These are phyloP conservation scores for Ashinkailepas kermadecensis DNA, from an alignment of 2,888 invertebrate species.

Conservation along the genomic window DNA sequence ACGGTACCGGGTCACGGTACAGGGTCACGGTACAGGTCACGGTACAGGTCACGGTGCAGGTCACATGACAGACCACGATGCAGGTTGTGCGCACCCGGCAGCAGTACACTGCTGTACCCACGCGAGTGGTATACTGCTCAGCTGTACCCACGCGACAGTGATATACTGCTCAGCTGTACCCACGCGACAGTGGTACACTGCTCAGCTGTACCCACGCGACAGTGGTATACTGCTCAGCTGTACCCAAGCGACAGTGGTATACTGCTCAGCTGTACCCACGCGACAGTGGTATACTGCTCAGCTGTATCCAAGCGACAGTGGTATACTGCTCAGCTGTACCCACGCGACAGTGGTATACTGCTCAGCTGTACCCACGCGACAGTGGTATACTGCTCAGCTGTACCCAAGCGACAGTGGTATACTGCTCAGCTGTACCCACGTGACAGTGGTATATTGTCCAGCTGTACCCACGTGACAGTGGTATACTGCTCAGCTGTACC, in stretches of 20 bases:
- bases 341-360: conserved; percentile 60
- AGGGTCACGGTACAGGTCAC: too few relatives aligned
- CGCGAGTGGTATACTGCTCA: too few relatives aligned
- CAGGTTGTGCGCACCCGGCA: too few relatives aligned
- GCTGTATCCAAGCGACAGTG: too few relatives aligned
- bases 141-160: conserved; percentile 54
- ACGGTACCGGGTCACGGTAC: too few relatives aligned
- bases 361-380: conserved; percentile 39
- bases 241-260: too few relatives aligned
- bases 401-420: conserved; percentile 59
- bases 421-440: conserved; percentile 45
- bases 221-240: conserved; percentile 60
- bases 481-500: conserved; percentile 52
- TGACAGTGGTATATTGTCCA: too few relatives aligned
- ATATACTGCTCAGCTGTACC: conserved; percentile 52
- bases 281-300: conserved; percentile 60
- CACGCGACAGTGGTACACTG: too few relatives aligned
- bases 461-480: conserved; percentile 54
- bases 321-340: conserved; percentile 36
- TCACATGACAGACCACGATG: too few relatives aligned
- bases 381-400: too few relatives aligned
- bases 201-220: conserved; percentile 47
- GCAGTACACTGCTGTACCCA: too few relatives aligned
- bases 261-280: conserved; percentile 45
- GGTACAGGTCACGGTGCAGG: too few relatives aligned